Evolutionary conservation across 2,113 vertebrate species (phyloP), one percentile per base, ranked within the genome.

Genomic region (Emydocephalus ijimae): DNA sequence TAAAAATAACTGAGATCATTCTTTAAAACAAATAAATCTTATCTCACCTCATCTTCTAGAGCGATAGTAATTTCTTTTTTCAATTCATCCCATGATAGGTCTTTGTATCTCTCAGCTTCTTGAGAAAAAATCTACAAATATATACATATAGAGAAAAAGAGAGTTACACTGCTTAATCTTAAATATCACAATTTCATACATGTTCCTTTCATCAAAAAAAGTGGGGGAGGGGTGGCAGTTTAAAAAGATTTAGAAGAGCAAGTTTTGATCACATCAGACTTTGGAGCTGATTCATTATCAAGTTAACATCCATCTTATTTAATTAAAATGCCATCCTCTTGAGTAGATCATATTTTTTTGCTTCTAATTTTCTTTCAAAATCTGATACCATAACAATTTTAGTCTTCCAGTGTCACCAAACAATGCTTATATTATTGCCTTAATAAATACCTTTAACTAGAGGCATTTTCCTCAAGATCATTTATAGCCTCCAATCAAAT

Each of bases 61-160:
- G 99, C 98, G 29, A 99, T 92, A 0, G 98, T 99, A 93, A 99
- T 98, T 96, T 99, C 99, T 93, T 98, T 99, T 97, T 98, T 99
- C 95, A 99, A 97, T 39, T 97, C 97, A 24, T 98, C 98, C 99
- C 98, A 99, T 0, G 98, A 98, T 52, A 98, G 89, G 94, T 99
- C 98, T n/a, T 96, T 20, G 91, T 98, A 96, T 52, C 95, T 97
- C 55, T 98, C 98, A 0, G 97, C 94, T 95, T 98, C 98, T 95
- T 98, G 96, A 9, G 98, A 98, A 94, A 98, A 99, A 96, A 99
- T 99, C 99, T 99, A 96, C 89, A 95, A 94, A 92, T 64, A 91
- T 95, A 90, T 69, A 69, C 48, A 50, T 50, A 50, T 50, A 20
- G 10, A n/a, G 61, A 69, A 1, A 69, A 5, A 34, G 5, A 18